A percentile compares a stretch with the other conserved stretches of the same genome.
phyloP scores from a whole-genome alignment of 2,888 invertebrate species.

The Pyrrhosoma nymphula region DNA sequence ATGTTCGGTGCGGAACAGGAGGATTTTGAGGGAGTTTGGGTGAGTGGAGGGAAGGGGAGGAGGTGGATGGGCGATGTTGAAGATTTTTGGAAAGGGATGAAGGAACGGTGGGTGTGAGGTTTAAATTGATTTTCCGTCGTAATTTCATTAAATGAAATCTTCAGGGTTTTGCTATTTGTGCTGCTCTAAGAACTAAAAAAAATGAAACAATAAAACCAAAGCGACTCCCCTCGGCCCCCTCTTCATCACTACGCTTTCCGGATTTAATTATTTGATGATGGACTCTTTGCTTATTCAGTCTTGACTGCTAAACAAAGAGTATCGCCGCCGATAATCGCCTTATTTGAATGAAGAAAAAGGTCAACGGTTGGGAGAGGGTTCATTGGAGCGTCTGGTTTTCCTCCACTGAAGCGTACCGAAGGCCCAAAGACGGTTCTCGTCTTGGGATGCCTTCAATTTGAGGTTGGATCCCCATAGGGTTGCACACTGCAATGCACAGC shows the following conservation, averaged over 20 bases:
- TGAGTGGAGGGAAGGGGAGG: background rate
- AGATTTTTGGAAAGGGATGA: background rate
- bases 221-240: background rate
- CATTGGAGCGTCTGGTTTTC: background rate
- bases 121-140: background rate
- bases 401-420: background rate
- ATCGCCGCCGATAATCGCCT: background rate
- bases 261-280: background rate
- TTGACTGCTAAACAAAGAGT: background rate
- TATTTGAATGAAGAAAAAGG: background rate
- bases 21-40: background rate
- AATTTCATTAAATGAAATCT: conserved; percentile 22
- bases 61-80: background rate
- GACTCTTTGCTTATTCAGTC: background rate
- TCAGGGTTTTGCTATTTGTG: conserved; percentile 1
- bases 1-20: background rate
- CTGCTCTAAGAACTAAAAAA: background rate
- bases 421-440: background rate
- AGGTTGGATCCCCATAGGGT: too few relatives aligned
- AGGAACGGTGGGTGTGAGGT: background rate
- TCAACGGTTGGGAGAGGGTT: background rate
- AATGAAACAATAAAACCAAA: background rate
- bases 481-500: too few relatives aligned
- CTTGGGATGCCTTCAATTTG: too few relatives aligned
- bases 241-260: background rate